Base-by-base conservation (phyloP, 2,113 vertebrate genomes). In the Perca fluviatilis region DNA sequence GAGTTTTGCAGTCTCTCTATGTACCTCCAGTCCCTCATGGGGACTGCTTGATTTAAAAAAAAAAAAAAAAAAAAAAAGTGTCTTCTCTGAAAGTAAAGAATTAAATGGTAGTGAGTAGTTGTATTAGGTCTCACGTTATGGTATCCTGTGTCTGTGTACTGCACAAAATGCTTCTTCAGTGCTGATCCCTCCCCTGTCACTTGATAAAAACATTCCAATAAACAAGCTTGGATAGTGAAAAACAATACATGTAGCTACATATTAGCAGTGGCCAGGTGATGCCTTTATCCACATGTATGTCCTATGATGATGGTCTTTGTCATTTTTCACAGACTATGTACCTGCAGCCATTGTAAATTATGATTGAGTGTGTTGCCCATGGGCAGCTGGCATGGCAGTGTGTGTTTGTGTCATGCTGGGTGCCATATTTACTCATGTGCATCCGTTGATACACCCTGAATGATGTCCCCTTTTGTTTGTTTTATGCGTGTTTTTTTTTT, bases 341-440 rank as follows among this genome's bases (percentile, higher is more conserved):
- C n/a, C 27, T 18, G 47, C 12, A 80, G 40, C 53, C 36, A 23
- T 80, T 50, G 6, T 23, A 0, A 72, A 74, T 3, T 33, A 33
- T 68, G 82, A 73, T 63, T 75, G 51, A n/a, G 47, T 86, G 30
- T 85, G 68, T 72, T 84, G 21, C 50, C 57, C 16, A 53, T 74
- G 67, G 69, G 57, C 91, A 93, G 92, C 90, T 89, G 85, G 91
- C n/a, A 43, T 86, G 76, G 62, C 86, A 78, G 89, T 93, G 82
- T 90, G 88, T 86, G 86, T 69, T 77, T 82, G 74, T 68, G 43
- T 91, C 92, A 79, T 16, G 72, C 91, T 86, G 90, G 16, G 88
- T 74, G 71, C 84, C 86, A 91, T 87, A 76, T 90, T 92, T 84
- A 67, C 82, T 79, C 79, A 62, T 80, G 74, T 71, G 67, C 77